Evolutionary conservation across 2,888 invertebrate species (phyloP), one percentile per base, ranked within the genome.

Genomic region (Mechanitis mazaeus): DNA sequence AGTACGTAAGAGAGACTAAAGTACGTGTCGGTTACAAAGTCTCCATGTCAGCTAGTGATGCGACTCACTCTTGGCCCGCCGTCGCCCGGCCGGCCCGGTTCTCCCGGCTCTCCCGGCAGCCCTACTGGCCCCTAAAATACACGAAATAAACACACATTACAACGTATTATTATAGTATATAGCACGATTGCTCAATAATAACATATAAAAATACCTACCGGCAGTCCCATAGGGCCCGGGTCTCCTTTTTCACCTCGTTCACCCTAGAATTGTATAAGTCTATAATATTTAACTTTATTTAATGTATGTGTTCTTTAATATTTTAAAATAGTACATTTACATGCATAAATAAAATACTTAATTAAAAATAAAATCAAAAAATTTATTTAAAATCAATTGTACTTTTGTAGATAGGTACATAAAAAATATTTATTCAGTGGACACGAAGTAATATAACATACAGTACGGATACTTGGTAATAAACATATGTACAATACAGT

Each of bases 211-310:
- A 64, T 77, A 94, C 95, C 94, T 92, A 97, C 97, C 82, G 98
- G 98, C 78, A 98, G 91, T 76, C 98, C 98, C 97, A 98, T 98
- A 60, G 97, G 97, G 72, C 98, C 98, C 63, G 95, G 94, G 83
- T 96, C 95, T 63, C 96, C 96, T 83, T 94, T 94, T 59, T 92
- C 91, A 60, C 96, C 96, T 79, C 94, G 94, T 69, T 94, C 94
- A 57, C 96, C 96, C 96, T 96, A 85, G 55, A 80, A 83, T 63
- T 60, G 56, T 45, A 68, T 59, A 56, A 59, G 31, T 20, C 31
- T 45, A 9, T 45, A 31, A 42, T 9, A 9, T 42, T 42, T 1
- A 42, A 9, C 11, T 42, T 6, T 42, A 42, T 42, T 9, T 9
- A 35, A 35, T 35, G 3, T 2, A 35, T 5, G 35, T 35, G 35